Base-by-base conservation (phyloP, 2,113 vertebrate genomes). In the Balaeniceps rex region DNA sequence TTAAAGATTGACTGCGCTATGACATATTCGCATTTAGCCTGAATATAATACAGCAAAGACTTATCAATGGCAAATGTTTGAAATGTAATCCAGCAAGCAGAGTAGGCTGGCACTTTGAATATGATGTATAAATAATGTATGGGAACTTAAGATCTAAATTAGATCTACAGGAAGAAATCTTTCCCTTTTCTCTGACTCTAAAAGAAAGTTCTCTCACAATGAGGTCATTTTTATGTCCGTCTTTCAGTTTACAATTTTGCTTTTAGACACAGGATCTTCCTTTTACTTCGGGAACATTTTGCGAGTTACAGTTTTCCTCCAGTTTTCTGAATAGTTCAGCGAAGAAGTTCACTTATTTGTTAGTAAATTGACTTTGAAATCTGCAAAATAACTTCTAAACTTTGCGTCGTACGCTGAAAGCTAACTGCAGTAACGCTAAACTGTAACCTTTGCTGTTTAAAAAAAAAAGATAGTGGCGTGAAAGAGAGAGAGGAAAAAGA, bases 1-100 rank as follows among this genome's bases (percentile, higher is more conserved):
- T 97, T 96, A 96, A 96, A 96, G 94, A 95, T 81, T 95, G 92
- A 94, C 93, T 97, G 95, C 14, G 74, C 91, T 96, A 87, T 87
- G 96, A 96, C 90, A 97, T 83, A 97, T 72, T 95, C 88, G 5
- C 72, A 88, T 94, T 84, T 95, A 96, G 95, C 79, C 90, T 23
- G 89, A 95, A 87, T 93, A 95, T 94, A 97, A 97, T 87, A 87
- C 90, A 92, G 92, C 87, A 71, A 89, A 88, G 92, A 87, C 85
- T 95, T 94, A 96, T 96, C 94, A 96, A 90, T 93, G 96, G 93
- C 91, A 95, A 97, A 96, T 72, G 95, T 95, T 94, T 96, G 96
- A 97, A 97, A 97, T 88, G 94, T 83, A 97, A 97, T 66, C 92
- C 69, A 64, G 94, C 72, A 38, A 93, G 89, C 84, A 63, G 85